Conservation (phyloP, 2,797 vertebrate species). For the Bradypodion pumilum region DNA sequence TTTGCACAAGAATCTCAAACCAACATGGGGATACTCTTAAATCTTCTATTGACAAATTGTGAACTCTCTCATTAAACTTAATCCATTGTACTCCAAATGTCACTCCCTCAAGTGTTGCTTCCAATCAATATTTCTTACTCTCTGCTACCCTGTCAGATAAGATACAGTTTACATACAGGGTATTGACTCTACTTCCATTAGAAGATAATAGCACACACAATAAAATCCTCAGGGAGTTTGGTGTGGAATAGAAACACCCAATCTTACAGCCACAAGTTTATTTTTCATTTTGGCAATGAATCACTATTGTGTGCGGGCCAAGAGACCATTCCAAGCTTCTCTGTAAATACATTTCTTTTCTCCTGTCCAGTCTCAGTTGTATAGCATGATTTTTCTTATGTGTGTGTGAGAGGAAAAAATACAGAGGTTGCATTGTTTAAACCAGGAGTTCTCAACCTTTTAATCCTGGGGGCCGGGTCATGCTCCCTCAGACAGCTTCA, state of each 20-base stretch:
- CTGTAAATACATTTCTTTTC: conserved; percentile 17
- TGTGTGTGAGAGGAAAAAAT: not conserved
- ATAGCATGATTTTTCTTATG: not conserved
- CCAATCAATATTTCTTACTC: conserved; percentile 59
- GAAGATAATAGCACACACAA: conserved; percentile 22
- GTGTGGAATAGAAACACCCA: conserved; percentile 25
- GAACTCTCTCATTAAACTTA: conserved; percentile 62
- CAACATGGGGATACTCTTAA: conserved; percentile 51
- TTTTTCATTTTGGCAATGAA: not conserved
- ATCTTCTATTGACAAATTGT: conserved; percentile 54
- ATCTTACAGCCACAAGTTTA: conserved; percentile 3
- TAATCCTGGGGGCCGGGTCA: too few relatives aligned
- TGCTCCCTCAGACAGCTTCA: too few relatives aligned
- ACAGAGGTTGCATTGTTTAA: not conserved
- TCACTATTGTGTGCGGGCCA: not conserved
- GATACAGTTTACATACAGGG: conserved; percentile 39
- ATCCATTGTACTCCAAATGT: conserved; percentile 58
- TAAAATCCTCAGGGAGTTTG: conserved; percentile 33
- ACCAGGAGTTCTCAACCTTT: too few relatives aligned
- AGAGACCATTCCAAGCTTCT: not conserved
- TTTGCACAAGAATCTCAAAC: conserved; percentile 55
- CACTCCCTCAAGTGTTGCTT: conserved; percentile 54
- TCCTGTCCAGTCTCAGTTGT: not conserved
- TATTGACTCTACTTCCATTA: conserved; percentile 52
- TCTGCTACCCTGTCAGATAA: conserved; percentile 49